Percentiles rank a stretch among this genome's conserved stretches.
Conservation (phyloP, 92 coral and sea anemone genomes). For the Zoanthus gigantus region DNA sequence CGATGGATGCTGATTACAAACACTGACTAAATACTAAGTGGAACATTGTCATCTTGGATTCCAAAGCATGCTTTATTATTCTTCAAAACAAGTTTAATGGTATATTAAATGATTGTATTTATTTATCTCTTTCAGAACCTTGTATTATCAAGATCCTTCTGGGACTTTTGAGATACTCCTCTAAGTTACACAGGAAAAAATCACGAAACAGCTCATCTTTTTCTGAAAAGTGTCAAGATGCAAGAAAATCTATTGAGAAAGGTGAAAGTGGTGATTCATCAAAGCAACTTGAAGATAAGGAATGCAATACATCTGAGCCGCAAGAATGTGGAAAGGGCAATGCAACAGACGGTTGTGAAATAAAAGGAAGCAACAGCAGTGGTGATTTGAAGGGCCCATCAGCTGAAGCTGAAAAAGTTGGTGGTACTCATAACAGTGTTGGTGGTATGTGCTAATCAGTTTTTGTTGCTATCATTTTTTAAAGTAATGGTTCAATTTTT, state of each 20-base stretch:
- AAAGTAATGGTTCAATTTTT: background rate
- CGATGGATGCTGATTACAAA: no score
- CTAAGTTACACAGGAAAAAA: slow-evolving; percentile 83
- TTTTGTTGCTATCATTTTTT: background rate
- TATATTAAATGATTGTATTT: background rate
- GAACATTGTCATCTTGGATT: background rate
- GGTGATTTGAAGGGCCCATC: background rate
- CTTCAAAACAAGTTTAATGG: background rate
- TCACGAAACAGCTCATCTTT: slow-evolving; percentile 68
- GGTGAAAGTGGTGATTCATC: background rate
- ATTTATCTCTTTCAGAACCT: slow-evolving; percentile 62
- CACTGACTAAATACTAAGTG: no score
- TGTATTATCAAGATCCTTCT: slow-evolving; percentile 86
- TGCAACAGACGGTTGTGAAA: background rate
- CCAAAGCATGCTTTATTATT: background rate
- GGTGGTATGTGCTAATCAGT: background rate
- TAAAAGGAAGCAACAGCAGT: slow-evolving; percentile 35
- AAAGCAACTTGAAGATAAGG: background rate
- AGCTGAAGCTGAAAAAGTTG: background rate
- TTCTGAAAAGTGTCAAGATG: slow-evolving; percentile 61
- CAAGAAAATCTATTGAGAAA: slow-evolving; percentile 38
- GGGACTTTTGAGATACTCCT: slow-evolving; percentile 88
- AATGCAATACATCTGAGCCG: background rate
- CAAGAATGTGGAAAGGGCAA: background rate
- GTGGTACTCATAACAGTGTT: background rate